Evolutionary conservation across 2,113 vertebrate genomes (phyloP).

Genomic region (Rattus rattus): DNA sequence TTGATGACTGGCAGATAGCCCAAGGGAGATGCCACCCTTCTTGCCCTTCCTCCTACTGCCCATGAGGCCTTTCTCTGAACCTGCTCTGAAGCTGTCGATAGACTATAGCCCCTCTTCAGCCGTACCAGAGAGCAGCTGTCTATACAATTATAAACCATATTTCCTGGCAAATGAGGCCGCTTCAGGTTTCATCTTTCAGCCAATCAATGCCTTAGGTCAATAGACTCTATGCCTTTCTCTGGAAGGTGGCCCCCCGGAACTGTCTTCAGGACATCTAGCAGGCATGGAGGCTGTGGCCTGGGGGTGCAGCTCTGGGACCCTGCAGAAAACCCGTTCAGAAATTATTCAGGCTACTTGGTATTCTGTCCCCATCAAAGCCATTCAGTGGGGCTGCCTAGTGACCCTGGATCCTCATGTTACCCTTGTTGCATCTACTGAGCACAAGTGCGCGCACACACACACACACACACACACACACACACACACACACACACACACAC

Average conservation of each 20-base stretch:
- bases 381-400: fast-evolving
- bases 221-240: not conserved
- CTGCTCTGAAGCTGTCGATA: not conserved
- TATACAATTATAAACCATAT: constrained; percentile 35
- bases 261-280: not conserved
- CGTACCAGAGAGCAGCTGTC: not conserved
- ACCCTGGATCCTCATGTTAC: not conserved
- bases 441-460: too few relatives aligned
- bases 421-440: fast-evolving
- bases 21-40: fast-evolving
- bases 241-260: not conserved
- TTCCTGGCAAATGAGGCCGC: not conserved
- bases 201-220: not conserved
- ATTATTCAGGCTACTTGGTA: not conserved
- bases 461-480: too few relatives aligned
- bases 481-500: too few relatives aligned
- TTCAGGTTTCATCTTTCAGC: constrained; percentile 40
- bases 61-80: not conserved
- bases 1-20: not conserved
- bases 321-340: not conserved
- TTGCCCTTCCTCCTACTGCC: not conserved
- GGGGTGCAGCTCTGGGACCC: not conserved
- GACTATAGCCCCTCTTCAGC: not conserved
- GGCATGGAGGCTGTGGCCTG: fast-evolving
- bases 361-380: fast-evolving